These are phyloP conservation scores for Coregonus suidteri DNA, from an alignment of 2,797 vertebrate genomes.

Conservation along the genomic window DNA sequence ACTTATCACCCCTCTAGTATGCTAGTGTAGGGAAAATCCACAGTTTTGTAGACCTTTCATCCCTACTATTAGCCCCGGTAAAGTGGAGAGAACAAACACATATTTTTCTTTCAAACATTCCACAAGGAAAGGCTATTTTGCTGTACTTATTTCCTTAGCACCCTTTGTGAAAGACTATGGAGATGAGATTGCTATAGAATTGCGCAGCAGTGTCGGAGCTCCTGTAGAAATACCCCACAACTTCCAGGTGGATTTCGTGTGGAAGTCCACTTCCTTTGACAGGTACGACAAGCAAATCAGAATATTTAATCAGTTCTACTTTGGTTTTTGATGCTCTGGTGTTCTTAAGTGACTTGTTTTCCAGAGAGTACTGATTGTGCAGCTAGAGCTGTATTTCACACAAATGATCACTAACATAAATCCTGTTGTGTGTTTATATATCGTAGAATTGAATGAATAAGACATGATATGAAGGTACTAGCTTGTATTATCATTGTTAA, in stretches of 20 bases:
- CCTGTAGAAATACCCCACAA: slow-evolving; percentile 98
- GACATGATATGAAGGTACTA: not conserved
- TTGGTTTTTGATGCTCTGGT: not conserved
- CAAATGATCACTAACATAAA: not conserved
- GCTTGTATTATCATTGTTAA: not conserved
- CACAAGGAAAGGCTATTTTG: slow-evolving; percentile 19
- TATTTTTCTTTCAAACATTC: slow-evolving; percentile 4
- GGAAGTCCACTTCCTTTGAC: slow-evolving; percentile 99
- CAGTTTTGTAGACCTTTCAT: not conserved
- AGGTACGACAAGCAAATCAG: slow-evolving; percentile 72
- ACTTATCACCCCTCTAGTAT: not conserved
- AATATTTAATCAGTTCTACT: not conserved
- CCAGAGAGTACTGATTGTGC: not conserved
- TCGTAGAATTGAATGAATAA: no score
- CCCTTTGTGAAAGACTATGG: slow-evolving; percentile 85
- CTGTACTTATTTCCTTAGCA: slow-evolving; percentile 53
- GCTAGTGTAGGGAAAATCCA: not conserved
- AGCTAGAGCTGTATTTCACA: not conserved
- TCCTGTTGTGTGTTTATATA: no score
- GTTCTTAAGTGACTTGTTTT: not conserved
- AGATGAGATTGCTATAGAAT: slow-evolving; percentile 97
- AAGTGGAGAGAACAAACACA: not conserved
- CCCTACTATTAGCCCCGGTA: not conserved
- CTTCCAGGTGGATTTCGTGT: slow-evolving; percentile 99
- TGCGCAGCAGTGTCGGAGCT: slow-evolving; percentile 94